phyloP scores from a whole-genome alignment of 2,113 vertebrate genomes.

The Deroptyus accipitrinus region DNA sequence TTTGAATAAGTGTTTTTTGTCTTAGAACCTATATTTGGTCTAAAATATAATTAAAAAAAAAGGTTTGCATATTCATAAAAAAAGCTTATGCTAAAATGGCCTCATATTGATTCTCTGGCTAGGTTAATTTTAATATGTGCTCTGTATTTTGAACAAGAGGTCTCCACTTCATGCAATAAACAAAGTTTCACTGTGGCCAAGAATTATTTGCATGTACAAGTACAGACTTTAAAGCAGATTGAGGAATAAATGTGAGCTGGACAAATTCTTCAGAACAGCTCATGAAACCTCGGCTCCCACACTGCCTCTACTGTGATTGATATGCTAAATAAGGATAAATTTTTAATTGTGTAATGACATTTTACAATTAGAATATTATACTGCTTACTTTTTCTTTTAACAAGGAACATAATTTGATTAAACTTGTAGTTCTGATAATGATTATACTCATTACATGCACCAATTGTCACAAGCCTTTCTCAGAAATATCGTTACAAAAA shows the following conservation, averaged over 20 bases:
- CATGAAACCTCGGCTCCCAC: accelerated
- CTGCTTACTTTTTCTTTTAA: not conserved
- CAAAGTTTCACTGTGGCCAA: not conserved
- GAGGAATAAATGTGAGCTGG: not conserved
- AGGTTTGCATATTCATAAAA: not conserved
- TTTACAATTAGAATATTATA: not conserved
- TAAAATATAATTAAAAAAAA: not conserved
- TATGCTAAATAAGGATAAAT: not conserved
- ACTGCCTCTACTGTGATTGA: not conserved
- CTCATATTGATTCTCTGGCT: not conserved
- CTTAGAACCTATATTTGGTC: not conserved
- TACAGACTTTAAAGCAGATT: not conserved
- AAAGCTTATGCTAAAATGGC: not conserved
- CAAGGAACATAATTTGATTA: not conserved
- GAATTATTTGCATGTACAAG: not conserved
- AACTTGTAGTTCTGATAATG: not conserved
- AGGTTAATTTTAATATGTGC: not conserved
- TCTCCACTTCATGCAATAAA: not conserved
- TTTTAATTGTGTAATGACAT: not conserved
- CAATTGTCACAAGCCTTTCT: not conserved
- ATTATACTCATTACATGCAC: not conserved
- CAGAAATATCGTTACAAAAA: not conserved
- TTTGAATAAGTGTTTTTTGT: not conserved
- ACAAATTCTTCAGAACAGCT: not conserved
- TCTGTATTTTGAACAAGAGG: not conserved